phyloP scores from a whole-genome alignment of 2,888 invertebrate species.

The Aelia acuminata region DNA sequence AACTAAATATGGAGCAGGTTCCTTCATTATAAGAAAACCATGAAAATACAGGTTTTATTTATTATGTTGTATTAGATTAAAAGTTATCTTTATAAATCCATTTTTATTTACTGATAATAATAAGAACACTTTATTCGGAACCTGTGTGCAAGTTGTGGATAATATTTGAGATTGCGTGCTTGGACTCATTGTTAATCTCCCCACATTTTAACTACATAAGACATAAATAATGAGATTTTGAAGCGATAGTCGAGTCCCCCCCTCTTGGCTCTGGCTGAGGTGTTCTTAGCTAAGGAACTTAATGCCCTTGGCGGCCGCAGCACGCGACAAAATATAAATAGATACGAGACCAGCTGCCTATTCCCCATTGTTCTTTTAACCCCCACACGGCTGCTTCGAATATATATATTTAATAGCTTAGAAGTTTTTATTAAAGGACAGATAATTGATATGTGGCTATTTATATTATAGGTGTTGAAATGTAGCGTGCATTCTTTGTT shows the following conservation, averaged over 20 bases:
- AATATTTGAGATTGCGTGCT: slow-evolving; percentile 34
- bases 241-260: background rate
- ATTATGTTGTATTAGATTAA: too few relatives aligned
- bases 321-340: slow-evolving; percentile 45
- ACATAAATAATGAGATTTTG: slow-evolving; percentile 56
- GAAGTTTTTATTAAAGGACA: slow-evolving; percentile 5
- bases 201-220: slow-evolving; percentile 49
- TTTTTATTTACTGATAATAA: too few relatives aligned
- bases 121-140: background rate
- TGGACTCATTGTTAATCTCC: slow-evolving; percentile 3
- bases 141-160: background rate
- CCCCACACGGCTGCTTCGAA: background rate
- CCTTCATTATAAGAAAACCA: too few relatives aligned
- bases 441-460: background rate
- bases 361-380: background rate
- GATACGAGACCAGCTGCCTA: slow-evolving; percentile 19
- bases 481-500: too few relatives aligned
- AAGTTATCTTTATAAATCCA: too few relatives aligned
- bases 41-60: too few relatives aligned
- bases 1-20: too few relatives aligned
- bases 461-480: background rate
- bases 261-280: background rate
- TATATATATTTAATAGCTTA: slow-evolving; percentile 2
- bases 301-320: slow-evolving; percentile 34
- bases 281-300: background rate